phyloP scores from a whole-genome alignment of 2,888 invertebrate genomes.

The Galerucella nymphaeae region DNA sequence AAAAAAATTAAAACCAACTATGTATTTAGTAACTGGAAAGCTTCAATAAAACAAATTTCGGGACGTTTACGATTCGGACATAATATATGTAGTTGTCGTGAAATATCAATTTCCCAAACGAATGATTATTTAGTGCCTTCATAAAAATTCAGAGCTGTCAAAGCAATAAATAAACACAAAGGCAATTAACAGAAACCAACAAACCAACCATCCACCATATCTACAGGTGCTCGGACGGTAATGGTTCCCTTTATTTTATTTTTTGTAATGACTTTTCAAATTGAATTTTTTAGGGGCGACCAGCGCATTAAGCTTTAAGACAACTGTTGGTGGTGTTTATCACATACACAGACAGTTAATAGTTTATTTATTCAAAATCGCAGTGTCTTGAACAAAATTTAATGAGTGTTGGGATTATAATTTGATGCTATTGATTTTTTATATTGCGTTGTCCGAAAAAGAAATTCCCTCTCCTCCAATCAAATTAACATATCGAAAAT shows the following conservation, averaged over 20 bases:
- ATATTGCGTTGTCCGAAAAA: too few species aligned
- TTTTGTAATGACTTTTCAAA: constrained; percentile 30
- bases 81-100: constrained; percentile 41
- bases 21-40: constrained; percentile 26
- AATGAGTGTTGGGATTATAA: too few species aligned
- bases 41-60: constrained; percentile 39
- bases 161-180: constrained; percentile 56
- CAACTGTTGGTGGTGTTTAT: neutral
- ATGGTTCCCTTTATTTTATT: constrained; percentile 39
- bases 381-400: too few species aligned
- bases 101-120: constrained; percentile 44
- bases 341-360: too few species aligned
- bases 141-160: constrained; percentile 54
- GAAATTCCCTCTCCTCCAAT: too few species aligned
- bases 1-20: constrained; percentile 4
- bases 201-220: constrained; percentile 47
- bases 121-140: constrained; percentile 41
- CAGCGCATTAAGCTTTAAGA: constrained; percentile 10
- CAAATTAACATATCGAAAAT: too few species aligned
- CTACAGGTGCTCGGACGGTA: constrained; percentile 43
- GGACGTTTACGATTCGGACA: constrained; percentile 34
- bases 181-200: constrained; percentile 59
- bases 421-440: too few species aligned
- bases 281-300: constrained; percentile 35
- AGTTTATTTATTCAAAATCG: too few species aligned